These are phyloP conservation scores for Passer montanus DNA, from an alignment of 2,113 vertebrate species.

Conservation along the genomic window DNA sequence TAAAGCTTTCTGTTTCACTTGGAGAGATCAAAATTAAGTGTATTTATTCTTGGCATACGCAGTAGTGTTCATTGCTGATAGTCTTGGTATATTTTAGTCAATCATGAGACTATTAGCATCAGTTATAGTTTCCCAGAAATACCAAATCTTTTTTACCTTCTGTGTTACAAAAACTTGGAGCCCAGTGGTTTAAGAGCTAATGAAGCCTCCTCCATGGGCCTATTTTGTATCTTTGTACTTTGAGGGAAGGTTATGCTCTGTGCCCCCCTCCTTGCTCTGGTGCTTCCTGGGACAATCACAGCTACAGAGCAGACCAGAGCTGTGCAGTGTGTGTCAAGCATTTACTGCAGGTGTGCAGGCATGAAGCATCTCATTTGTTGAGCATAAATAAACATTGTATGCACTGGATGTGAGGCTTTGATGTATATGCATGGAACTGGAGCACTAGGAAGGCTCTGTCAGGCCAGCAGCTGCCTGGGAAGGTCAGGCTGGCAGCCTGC, in stretches of 20 bases:
- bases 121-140: neutral
- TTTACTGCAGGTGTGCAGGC: neutral
- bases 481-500: neutral
- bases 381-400: neutral
- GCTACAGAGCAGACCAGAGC: neutral
- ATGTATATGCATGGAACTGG: neutral
- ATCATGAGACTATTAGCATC: neutral
- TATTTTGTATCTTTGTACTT: neutral
- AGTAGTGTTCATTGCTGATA: neutral
- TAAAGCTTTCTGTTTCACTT: neutral
- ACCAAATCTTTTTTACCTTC: neutral
- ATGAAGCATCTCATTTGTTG: neutral
- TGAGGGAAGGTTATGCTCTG: neutral
- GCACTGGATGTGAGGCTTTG: neutral
- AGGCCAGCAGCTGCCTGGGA: neutral
- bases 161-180: neutral
- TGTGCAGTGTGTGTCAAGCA: neutral
- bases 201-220: neutral
- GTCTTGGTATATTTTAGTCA: neutral
- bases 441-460: neutral
- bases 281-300: neutral
- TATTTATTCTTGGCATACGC: neutral
- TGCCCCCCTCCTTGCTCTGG: rapidly evolving
- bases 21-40: neutral
- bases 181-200: neutral